Base-by-base conservation (phyloP, 2,113 vertebrate genomes). In the Tragelaphus scriptus region DNA sequence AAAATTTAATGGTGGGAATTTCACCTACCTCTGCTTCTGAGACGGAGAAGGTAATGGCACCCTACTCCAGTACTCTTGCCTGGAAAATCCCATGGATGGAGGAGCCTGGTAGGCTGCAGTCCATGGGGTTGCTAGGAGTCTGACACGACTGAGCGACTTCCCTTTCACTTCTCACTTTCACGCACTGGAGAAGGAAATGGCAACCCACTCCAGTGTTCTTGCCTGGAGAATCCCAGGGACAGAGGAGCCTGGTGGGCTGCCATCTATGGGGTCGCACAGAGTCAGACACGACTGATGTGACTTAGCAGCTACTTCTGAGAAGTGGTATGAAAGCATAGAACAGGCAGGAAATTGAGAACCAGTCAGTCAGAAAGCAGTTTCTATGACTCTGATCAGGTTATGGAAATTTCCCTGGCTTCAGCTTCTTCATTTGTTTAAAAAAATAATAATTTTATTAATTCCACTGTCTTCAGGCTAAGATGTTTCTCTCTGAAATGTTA, bases 401-500 rank as follows among this genome's bases (percentile, higher is more conserved):
- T 53, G 26, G 16, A 89, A 19, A 65, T 86, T 80, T 89, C 58
- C 65, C 90, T 65, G 77, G 25, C 40, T 84, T 91, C 88, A 17
- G 81, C 10, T 40, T 95, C 49, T 92, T 91, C 25, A 59, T 95
- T 85, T 96, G 36, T 23, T 55, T 19, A 0, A 36, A 68, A 14
- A 44, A 44, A 75, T 47, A 55, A 23, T 9, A 56, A 77, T 58
- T 68, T 82, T 44, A 97, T 88, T 95, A 75, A 93, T 32, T 81
- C 28, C 44, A 75, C 40, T 21, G 40, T 91, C 30, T 85, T 71
- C 51, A 59, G 63, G 75, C 63, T 71, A 90, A 95, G 51, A 85
- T 80, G 6, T 63, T 91, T 93, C 65, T 93, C 84, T 95, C 68
- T 68, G n/a, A 97, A 93, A 89, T 65, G 32, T 56, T 91, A 85